Evolutionary conservation across 1,140 invertebrate species (phyloP), one percentile per base, ranked within the genome.

Genomic region (Notospermus geniculatus): DNA sequence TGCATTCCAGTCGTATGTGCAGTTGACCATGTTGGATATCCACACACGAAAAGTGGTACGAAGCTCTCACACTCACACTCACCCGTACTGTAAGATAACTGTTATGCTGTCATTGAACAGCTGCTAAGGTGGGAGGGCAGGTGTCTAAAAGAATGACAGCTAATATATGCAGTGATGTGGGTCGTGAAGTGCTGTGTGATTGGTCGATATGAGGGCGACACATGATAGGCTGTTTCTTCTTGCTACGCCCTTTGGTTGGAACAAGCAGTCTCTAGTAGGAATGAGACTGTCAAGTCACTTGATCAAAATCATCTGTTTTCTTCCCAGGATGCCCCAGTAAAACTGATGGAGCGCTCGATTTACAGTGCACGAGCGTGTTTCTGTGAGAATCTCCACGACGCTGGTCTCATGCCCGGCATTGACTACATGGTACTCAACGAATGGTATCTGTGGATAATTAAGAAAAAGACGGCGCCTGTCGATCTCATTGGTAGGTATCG

Each of bases 1-100:
- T 76, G 85, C 91, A 23, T 95, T 95, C 77, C 92, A 95, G 83
- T 88, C 88, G 0, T 93, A 94, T 76, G 92, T 94, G 2, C 91
- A 93, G 67, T 80, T 95, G 41, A 93, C 92, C 0, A 91, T 95
- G 88, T 74, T 93, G n/a, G 86, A 92, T 71, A 84, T 89, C 60
- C 92, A 95, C 75, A 87, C 86, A 9, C 80, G 84, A 50, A 66
- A 80, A 0, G 83, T 86, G 25, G 69, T 73, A 56, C 59, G 54
- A 56, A n/a, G n/a, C n/a, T n/a, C n/a, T n/a, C n/a, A n/a, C n/a
- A n/a, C n/a, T n/a, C n/a, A n/a, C 15, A 28, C 22, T 11, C 15
- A 19, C 19, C 2, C 19, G 23, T 22, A 22, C 43, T 19, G 19
- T 25, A 1, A 32, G 28, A 13, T 23, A 54, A 15, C 23, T 39